Conservation (phyloP, 2,888 invertebrate species). For the Blastobasis adustella region DNA sequence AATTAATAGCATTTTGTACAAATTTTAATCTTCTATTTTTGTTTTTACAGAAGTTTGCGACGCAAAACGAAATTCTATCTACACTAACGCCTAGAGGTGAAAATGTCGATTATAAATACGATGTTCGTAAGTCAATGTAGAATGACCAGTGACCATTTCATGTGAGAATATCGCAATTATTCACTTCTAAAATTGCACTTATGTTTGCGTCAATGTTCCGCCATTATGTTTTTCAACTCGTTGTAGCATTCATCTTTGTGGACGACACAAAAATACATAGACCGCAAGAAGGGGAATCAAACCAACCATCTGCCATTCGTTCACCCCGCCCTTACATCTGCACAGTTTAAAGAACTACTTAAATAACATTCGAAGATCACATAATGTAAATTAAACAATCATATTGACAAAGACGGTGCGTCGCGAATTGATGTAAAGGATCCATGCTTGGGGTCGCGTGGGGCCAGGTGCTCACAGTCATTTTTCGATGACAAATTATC, state of each 20-base stretch:
- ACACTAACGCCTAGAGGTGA: too few species aligned
- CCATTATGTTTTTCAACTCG: too few species aligned
- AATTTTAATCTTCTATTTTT: constrained; percentile 10
- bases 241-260: constrained; percentile 13
- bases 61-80: neutral
- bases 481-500: constrained; percentile 66
- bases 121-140: too few species aligned
- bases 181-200: too few species aligned
- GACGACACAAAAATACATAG: constrained; percentile 36
- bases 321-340: constrained; percentile 56
- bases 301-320: constrained; percentile 46
- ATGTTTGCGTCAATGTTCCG: too few species aligned
- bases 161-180: too few species aligned
- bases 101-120: too few species aligned
- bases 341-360: constrained; percentile 68
- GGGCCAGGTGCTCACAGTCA: constrained; percentile 58
- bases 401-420: constrained; percentile 61
- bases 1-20: constrained; percentile 8
- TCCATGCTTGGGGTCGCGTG: constrained; percentile 52
- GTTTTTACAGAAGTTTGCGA: constrained; percentile 3
- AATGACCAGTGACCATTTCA: too few species aligned
- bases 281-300: constrained; percentile 28
- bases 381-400: constrained; percentile 72
- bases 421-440: constrained; percentile 46
- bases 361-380: constrained; percentile 67